phyloP scores from a whole-genome alignment of 2,888 invertebrate genomes.

The Crioceris asparagi region DNA sequence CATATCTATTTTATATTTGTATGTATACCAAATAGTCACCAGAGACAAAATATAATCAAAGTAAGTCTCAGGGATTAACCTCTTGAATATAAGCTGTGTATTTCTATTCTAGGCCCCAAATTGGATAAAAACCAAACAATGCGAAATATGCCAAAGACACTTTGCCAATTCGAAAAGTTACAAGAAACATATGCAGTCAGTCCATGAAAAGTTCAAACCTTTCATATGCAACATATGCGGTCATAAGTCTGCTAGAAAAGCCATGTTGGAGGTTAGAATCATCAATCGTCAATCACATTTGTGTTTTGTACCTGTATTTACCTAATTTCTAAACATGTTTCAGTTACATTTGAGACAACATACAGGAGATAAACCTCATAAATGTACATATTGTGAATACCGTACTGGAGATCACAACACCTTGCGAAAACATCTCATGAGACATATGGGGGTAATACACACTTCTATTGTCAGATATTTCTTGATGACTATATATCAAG shows the following conservation, averaged over 20 bases:
- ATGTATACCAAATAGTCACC: too few species aligned
- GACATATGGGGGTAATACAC: constrained; percentile 43
- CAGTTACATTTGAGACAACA: constrained; percentile 64
- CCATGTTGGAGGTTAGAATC: constrained; percentile 47
- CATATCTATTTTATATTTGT: too few species aligned
- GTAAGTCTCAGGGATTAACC: too few species aligned
- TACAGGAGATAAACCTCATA: constrained; percentile 67
- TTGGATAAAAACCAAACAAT: constrained; percentile 52
- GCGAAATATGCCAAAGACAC: constrained; percentile 54
- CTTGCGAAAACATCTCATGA: constrained; percentile 52
- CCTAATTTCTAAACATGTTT: too few species aligned
- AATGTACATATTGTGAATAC: constrained; percentile 58
- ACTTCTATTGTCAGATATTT: neutral
- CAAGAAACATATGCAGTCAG: constrained; percentile 57
- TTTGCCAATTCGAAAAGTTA: constrained; percentile 59
- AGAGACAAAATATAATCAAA: too few species aligned
- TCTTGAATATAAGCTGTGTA: neutral
- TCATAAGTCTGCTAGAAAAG: constrained; percentile 59
- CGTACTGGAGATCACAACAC: constrained; percentile 68
- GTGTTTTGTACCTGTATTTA: too few species aligned
- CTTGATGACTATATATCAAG: neutral
- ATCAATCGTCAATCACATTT: too few species aligned
- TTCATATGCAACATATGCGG: constrained; percentile 66
- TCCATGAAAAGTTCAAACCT: constrained; percentile 63
- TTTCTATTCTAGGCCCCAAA: constrained; percentile 22